These are phyloP conservation scores for Dendrolimus houi DNA, from an alignment of 2,888 invertebrate species.

Conservation along the genomic window DNA sequence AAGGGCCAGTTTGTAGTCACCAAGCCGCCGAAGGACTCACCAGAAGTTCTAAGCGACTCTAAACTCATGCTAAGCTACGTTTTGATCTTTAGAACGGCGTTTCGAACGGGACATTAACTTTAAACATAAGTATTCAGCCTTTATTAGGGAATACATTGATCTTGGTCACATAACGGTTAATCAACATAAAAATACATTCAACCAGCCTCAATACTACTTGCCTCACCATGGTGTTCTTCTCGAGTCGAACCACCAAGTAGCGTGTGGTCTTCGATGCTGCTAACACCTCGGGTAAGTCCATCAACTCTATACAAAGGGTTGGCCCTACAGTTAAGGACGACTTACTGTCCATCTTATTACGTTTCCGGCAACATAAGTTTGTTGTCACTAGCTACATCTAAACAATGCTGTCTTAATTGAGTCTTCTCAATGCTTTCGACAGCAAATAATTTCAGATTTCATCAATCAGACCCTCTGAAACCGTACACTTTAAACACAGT, in stretches of 20 bases:
- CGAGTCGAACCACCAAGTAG: slow-evolving; percentile 1
- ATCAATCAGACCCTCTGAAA: too few species aligned
- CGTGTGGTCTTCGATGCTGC: background rate
- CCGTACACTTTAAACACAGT: slow-evolving; percentile 11
- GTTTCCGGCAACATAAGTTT: slow-evolving; percentile 6
- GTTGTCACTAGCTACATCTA: slow-evolving; percentile 6
- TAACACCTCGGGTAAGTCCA: background rate
- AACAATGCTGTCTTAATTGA: slow-evolving; percentile 5
- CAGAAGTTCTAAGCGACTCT: slow-evolving; percentile 14
- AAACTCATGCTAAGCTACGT: slow-evolving; percentile 10
- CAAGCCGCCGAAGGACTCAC: slow-evolving; percentile 13
- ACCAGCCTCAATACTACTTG: background rate
- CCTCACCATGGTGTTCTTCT: slow-evolving; percentile 1
- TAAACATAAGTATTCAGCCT: background rate
- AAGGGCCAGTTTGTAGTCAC: slow-evolving; percentile 15
- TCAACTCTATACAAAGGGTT: slow-evolving; percentile 1
- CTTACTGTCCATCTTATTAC: too few species aligned
- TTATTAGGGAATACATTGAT: slow-evolving; percentile 3
- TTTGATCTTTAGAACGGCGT: slow-evolving; percentile 10
- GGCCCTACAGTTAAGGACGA: background rate
- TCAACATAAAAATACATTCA: background rate
- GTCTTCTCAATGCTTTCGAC: slow-evolving; percentile 2
- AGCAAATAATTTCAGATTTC: slow-evolving; percentile 9
- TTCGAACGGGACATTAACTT: slow-evolving; percentile 1
- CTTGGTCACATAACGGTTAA: slow-evolving; percentile 7